Conservation (phyloP, 2,113 vertebrate genomes). For the Nannobrachium achirus region DNA sequence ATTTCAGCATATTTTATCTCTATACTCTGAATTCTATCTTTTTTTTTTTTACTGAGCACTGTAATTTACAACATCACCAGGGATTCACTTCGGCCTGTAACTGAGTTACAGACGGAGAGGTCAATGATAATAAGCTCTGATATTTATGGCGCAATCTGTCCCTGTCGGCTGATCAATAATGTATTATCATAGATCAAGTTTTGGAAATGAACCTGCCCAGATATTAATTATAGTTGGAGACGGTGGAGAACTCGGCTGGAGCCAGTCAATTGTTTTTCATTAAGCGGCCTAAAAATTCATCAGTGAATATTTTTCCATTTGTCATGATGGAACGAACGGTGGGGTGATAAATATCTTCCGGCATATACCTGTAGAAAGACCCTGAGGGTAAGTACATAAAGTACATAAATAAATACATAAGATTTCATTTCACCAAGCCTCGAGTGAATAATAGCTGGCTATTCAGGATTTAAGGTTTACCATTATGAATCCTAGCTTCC, state of each 20-base stretch:
- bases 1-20: no score
- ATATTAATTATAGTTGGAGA: constrained; percentile 60
- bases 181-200: constrained; percentile 73
- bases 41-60: background rate
- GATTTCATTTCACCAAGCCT: constrained; percentile 44
- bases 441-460: constrained; percentile 26
- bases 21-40: no score
- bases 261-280: constrained; percentile 63
- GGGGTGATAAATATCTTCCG: constrained; percentile 45
- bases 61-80: constrained; percentile 12
- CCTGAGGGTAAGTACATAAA: constrained; percentile 42
- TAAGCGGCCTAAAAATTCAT: constrained; percentile 47
- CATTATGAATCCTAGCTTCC: no score
- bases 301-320: constrained; percentile 49
- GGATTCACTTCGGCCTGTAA: constrained; percentile 30
- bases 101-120: constrained; percentile 33
- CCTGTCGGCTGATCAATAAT: constrained; percentile 70
- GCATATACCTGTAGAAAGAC: constrained; percentile 34
- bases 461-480: no score
- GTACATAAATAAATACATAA: constrained; percentile 50
- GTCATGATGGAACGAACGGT: constrained; percentile 47
- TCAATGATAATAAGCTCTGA: constrained; percentile 60
- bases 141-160: constrained; percentile 68
- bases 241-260: constrained; percentile 36
- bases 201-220: constrained; percentile 70